phyloP scores from a whole-genome alignment of 2,888 invertebrate genomes.

The Stomorhina lunata region DNA sequence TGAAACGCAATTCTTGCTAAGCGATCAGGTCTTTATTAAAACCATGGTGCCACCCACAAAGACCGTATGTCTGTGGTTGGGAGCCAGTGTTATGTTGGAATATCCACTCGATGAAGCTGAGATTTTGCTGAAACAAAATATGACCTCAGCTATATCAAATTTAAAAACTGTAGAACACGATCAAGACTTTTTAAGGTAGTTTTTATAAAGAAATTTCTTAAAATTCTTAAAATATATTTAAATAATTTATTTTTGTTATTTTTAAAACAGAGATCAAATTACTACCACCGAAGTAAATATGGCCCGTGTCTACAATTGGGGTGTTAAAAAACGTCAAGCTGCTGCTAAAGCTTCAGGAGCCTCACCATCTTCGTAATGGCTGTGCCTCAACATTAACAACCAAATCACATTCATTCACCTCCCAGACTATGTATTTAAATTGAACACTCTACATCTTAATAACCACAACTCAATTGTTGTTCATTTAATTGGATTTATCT shows the following conservation, averaged over 20 bases:
- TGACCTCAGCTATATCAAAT: constrained; percentile 90
- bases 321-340: constrained; percentile 94
- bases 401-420: constrained; percentile 29
- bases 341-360: constrained; percentile 80
- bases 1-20: constrained; percentile 94
- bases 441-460: neutral
- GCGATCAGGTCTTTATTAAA: constrained; percentile 93
- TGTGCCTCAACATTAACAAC: neutral
- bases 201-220: neutral
- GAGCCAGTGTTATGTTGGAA: constrained; percentile 98
- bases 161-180: constrained; percentile 93
- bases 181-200: constrained; percentile 92
- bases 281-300: constrained; percentile 99
- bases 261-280: constrained; percentile 93
- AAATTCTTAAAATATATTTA: neutral
- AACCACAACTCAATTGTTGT: neutral
- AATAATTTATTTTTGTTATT: constrained; percentile 2
- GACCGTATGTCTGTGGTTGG: constrained; percentile 91
- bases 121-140: constrained; percentile 89
- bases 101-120: constrained; percentile 95
- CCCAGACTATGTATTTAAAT: neutral
- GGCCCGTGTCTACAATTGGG: constrained; percentile 99
- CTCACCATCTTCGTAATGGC: constrained; percentile 61
- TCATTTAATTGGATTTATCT: neutral
- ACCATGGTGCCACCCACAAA: constrained; percentile 94